Evolutionary conservation across 2,888 invertebrate genomes (phyloP).

Genomic region (Cryptophagus acutangulus): DNA sequence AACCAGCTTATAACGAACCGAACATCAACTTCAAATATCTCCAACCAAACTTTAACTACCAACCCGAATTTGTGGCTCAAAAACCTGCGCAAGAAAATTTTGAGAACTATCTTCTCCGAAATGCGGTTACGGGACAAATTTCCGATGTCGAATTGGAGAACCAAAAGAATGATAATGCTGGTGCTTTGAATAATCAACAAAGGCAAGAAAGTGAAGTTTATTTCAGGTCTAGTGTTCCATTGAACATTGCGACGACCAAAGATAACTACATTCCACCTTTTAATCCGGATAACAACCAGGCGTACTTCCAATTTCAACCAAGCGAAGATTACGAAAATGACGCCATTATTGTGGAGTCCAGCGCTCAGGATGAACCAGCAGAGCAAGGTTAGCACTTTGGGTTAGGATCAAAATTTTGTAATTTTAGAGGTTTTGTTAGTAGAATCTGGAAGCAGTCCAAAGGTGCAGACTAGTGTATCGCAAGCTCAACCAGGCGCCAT

Average conservation of each 20-base stretch:
- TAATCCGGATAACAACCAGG: no score
- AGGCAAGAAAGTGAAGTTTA: no score
- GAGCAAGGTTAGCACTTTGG: no score
- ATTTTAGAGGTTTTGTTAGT: no score
- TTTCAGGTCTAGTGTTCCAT: no score
- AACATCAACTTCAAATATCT: constrained; percentile 19
- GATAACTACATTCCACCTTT: no score
- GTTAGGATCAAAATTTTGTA: no score
- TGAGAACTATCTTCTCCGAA: constrained; percentile 29
- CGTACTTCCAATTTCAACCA: constrained; percentile 30
- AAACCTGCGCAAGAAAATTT: constrained; percentile 10
- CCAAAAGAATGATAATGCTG: no score
- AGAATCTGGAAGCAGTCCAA: constrained; percentile 44
- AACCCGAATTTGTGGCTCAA: constrained; percentile 14
- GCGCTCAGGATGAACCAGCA: constrained; percentile 41
- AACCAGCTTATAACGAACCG: constrained; percentile 19
- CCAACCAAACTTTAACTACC: constrained; percentile 12
- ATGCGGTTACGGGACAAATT: constrained; percentile 25
- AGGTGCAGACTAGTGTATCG: constrained; percentile 48
- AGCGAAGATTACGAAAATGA: constrained; percentile 51
- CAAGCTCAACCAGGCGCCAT: constrained; percentile 51
- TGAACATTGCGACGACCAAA: no score
- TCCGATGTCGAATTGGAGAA: constrained; percentile 16
- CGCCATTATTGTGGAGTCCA: constrained; percentile 49
- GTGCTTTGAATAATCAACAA: no score